Evolutionary conservation across 2,797 vertebrate genomes (phyloP).

Genomic region (Eutrigla gurnardus): DNA sequence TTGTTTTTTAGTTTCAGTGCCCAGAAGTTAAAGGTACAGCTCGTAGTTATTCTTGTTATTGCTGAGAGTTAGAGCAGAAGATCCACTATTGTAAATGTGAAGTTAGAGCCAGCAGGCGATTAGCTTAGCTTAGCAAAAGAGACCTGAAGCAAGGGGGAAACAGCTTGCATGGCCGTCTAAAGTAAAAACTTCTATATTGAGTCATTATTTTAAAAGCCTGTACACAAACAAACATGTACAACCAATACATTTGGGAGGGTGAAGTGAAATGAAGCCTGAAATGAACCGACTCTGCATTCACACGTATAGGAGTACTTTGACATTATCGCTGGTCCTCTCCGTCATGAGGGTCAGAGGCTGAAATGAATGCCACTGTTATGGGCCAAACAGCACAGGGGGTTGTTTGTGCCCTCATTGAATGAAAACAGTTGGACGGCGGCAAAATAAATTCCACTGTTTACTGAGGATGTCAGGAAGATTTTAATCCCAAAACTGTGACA

Average conservation of each 20-base stretch:
- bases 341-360: not conserved
- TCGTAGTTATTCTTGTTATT: not conserved
- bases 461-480: not conserved
- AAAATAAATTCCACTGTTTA: not conserved
- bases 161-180: no score
- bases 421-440: not conserved
- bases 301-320: not conserved
- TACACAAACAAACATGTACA: not conserved
- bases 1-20: not conserved
- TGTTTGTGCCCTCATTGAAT: not conserved
- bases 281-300: not conserved
- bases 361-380: slow-evolving; percentile 2
- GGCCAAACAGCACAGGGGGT: not conserved
- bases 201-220: not conserved
- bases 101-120: not conserved
- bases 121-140: not conserved
- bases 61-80: not conserved
- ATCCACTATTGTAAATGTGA: not conserved
- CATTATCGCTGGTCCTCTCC: not conserved
- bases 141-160: no score
- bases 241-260: not conserved
- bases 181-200: no score
- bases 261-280: not conserved
- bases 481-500: not conserved
- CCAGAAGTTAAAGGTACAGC: not conserved